Evolutionary conservation across 2,113 vertebrate genomes (phyloP).

Genomic region (Protobothrops mucrosquamatus): DNA sequence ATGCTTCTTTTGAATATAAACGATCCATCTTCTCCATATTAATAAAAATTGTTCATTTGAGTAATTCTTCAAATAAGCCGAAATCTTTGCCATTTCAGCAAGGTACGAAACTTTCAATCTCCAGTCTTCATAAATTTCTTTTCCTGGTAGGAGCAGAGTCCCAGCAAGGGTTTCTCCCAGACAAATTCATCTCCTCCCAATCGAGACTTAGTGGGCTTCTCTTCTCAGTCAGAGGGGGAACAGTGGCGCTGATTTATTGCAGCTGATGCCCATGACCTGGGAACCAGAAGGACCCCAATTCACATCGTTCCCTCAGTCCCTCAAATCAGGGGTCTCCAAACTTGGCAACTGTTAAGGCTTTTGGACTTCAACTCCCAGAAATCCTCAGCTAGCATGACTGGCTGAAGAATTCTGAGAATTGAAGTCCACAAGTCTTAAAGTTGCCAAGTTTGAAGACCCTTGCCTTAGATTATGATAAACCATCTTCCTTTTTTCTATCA

Average conservation of each 20-base stretch:
- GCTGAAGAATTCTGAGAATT: background rate
- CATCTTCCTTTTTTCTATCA: background rate
- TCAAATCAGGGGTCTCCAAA: background rate
- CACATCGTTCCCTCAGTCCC: background rate
- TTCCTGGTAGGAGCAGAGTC: background rate
- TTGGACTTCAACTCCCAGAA: background rate
- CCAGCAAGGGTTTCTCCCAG: too few relatives aligned
- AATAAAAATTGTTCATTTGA: too few relatives aligned
- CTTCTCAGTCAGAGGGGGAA: background rate
- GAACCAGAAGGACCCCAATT: background rate
- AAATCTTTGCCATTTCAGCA: too few relatives aligned
- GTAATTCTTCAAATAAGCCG: too few relatives aligned
- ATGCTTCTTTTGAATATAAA: too few relatives aligned
- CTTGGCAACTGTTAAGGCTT: background rate
- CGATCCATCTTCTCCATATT: too few relatives aligned
- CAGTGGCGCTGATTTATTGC: too few relatives aligned
- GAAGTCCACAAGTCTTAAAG: background rate
- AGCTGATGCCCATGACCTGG: background rate
- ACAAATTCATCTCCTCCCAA: background rate
- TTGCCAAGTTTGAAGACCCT: background rate
- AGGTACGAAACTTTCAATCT: too few relatives aligned
- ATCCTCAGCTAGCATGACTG: background rate
- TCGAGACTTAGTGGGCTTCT: background rate
- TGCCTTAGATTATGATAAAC: background rate
- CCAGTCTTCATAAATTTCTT: conserved; percentile 71